These are phyloP conservation scores for Malthinus seriepunctatus DNA, from an alignment of 2,888 invertebrate genomes.

Conservation along the genomic window DNA sequence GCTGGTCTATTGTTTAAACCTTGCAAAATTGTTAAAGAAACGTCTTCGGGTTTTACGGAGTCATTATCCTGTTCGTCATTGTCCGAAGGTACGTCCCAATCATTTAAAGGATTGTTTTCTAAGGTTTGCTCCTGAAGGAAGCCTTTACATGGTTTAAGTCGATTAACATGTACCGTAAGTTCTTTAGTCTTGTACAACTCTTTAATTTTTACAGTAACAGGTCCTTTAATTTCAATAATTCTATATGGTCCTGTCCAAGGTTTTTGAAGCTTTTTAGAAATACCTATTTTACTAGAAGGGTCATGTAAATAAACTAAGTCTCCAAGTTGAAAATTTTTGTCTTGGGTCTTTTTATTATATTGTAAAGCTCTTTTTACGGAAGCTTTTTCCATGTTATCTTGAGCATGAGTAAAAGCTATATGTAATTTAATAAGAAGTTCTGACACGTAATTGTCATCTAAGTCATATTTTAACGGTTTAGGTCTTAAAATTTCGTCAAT, in stretches of 20 bases:
- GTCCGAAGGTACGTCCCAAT: background rate
- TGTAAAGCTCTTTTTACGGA: too few species aligned
- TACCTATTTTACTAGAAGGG: constrained; percentile 7
- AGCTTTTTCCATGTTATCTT: too few species aligned
- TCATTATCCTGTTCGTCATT: background rate
- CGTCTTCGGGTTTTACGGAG: background rate
- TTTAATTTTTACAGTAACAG: constrained; percentile 10
- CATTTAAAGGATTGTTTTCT: background rate
- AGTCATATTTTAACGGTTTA: too few species aligned
- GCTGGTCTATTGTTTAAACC: background rate
- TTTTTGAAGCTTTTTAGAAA: constrained; percentile 15
- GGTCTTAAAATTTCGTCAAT: too few species aligned
- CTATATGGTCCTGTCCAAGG: constrained; percentile 24
- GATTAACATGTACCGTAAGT: constrained; percentile 25
- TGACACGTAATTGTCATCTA: too few species aligned
- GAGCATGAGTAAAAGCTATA: too few species aligned
- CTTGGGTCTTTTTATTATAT: too few species aligned
- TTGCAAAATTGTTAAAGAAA: background rate
- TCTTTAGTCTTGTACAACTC: constrained; percentile 9
- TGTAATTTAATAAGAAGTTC: too few species aligned
- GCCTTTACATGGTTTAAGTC: background rate
- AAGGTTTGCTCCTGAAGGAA: background rate
- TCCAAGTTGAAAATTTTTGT: constrained; percentile 13
- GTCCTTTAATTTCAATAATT: constrained; percentile 16
- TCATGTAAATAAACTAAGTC: constrained; percentile 25